Evolutionary conservation across 2,888 invertebrate species (phyloP), one percentile per base, ranked within the genome.

Genomic region (Drosophila villosipedis): DNA sequence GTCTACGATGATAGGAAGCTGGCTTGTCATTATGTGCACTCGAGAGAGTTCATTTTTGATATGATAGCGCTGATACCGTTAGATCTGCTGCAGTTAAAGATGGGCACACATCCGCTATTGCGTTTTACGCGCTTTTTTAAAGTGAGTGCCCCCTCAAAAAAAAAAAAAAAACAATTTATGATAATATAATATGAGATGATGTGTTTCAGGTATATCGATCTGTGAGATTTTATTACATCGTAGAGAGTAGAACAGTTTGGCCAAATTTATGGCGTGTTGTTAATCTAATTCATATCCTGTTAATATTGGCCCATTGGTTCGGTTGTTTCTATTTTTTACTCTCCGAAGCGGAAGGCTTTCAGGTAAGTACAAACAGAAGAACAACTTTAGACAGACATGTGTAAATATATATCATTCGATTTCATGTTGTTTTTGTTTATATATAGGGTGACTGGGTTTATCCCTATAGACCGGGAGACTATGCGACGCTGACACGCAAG

Each of bases 301-400:
- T 99, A 88, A 97, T 99, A 91, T 95, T 98, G 89, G 98, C 98
- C 60, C 99, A 99, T 93, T 99, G 99, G 99, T 99, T 99, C 93
- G 99, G 99, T 67, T 99, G 98, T 94, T 99, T 99, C 95, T 99
- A 99, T 94, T 99, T 97, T 94, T 94, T 99, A 91, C 95, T 99
- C 67, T 98, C 98, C 9, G 98, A 98, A 92, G 96, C 97, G 69
- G 98, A 98, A 93, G 96, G 96, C 28, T 97, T 97, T 93, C 95
- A 96, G 95, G 96, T 96, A 73, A 79, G 72, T 57, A 1, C 10
- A 22, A 43, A 22, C 22, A 5, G 0, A 39, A 25, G 1, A 25
- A 16, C 5, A 16, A 9, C 16, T 25, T 25, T 7, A 16, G 9
- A 25, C 16, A 9, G 47, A 16, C 16, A 4, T 16, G 16, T 9